phyloP scores from a whole-genome alignment of 2,113 vertebrate genomes.

The Cynopterus brachyotis region DNA sequence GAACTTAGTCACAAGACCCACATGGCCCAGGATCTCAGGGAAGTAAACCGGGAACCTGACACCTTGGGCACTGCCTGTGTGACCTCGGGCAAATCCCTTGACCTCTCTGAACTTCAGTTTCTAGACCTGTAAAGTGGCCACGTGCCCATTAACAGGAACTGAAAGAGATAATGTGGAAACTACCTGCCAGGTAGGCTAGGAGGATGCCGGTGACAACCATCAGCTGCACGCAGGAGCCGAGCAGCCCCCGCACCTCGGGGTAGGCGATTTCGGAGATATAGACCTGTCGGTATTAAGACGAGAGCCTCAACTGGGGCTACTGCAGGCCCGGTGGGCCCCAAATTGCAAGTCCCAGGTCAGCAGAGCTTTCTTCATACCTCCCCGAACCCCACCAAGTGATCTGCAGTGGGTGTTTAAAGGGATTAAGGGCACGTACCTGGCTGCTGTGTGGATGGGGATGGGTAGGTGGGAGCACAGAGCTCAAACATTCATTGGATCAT shows the following conservation, averaged over 20 bases:
- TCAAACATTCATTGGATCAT: neutral
- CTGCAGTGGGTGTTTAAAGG: neutral
- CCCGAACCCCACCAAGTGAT: too few relatives aligned
- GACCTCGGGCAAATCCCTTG: neutral
- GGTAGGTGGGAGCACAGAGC: neutral
- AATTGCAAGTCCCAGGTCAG: neutral
- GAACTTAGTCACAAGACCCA: neutral
- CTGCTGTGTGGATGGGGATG: neutral
- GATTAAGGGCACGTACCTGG: neutral
- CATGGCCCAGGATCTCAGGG: neutral
- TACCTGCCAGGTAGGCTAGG: slow-evolving; percentile 93
- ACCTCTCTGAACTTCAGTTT: neutral
- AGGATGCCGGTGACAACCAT: slow-evolving; percentile 96
- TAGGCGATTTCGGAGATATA: slow-evolving; percentile 95
- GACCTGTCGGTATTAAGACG: slow-evolving; percentile 80
- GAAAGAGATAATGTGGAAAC: neutral
- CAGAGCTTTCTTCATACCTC: neutral
- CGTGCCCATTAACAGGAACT: neutral
- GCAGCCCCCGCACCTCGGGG: slow-evolving; percentile 88
- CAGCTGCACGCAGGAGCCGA: slow-evolving; percentile 95
- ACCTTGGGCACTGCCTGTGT: neutral
- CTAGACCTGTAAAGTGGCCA: neutral
- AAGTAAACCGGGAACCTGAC: neutral
- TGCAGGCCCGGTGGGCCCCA: neutral
- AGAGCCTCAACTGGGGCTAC: neutral